Percentiles rank a stretch among this genome's conserved stretches.
Conservation (phyloP, 2,113 vertebrate species). For the Gorsachius goisagi region DNA sequence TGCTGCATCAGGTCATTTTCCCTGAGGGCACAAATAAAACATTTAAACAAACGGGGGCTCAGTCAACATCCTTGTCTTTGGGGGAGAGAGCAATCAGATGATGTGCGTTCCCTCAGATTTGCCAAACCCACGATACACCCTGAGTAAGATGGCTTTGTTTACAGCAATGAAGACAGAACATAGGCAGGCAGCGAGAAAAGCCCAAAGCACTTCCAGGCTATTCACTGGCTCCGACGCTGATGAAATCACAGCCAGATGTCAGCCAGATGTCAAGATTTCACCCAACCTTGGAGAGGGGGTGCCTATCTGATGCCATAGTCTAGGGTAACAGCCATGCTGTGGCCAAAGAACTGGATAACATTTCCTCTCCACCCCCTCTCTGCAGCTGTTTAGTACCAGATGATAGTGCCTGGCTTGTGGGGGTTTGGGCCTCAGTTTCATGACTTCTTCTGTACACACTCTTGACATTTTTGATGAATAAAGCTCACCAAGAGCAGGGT, state of each 20-base stretch:
- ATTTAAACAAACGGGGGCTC: background rate
- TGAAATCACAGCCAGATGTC: conserved; percentile 35
- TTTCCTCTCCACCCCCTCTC: background rate
- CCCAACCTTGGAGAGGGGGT: background rate
- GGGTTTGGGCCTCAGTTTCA: background rate
- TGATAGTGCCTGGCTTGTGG: accelerated
- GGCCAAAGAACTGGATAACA: background rate
- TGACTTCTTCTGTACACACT: background rate
- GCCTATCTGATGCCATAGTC: background rate
- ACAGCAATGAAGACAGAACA: background rate
- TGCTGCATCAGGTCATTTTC: conserved; percentile 15
- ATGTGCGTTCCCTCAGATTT: background rate
- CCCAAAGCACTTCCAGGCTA: background rate
- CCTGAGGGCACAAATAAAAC: conserved; percentile 21
- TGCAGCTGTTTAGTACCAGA: background rate
- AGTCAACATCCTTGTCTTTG: background rate
- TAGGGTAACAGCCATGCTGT: background rate
- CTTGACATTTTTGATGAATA: background rate
- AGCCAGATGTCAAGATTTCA: conserved; percentile 28
- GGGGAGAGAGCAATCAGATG: background rate
- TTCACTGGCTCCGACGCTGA: background rate
- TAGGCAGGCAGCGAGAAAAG: background rate
- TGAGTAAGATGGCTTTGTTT: background rate
- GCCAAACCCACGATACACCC: background rate
- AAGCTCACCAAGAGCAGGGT: background rate